Percentiles rank a stretch among this genome's conserved stretches.
Conservation (phyloP, 1,140 invertebrate genomes). For the Acyrthosiphon pisum region DNA sequence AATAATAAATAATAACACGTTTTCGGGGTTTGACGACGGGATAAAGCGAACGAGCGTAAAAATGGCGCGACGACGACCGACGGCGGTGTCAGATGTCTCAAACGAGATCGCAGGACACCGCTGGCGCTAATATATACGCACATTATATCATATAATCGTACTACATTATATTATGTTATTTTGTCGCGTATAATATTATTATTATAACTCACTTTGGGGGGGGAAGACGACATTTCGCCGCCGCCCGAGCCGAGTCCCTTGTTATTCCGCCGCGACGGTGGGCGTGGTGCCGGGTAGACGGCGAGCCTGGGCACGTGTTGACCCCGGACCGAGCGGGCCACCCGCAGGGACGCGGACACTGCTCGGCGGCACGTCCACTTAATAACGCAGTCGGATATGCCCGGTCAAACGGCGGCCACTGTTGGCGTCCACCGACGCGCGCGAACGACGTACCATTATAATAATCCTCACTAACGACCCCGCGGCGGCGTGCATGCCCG, state of each 20-base stretch:
- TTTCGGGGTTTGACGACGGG: background rate
- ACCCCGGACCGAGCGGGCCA: background rate
- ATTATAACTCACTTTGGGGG: conserved; percentile 54
- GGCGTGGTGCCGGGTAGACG: background rate
- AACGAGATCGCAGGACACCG: conserved; percentile 46
- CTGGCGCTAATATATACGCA: conserved; percentile 25
- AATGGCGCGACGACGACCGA: conserved; percentile 3
- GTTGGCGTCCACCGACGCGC: background rate
- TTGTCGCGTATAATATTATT: background rate
- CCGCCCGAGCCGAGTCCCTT: background rate
- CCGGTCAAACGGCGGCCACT: background rate
- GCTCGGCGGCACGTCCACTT: conserved; percentile 43
- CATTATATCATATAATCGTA: background rate
- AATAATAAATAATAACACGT: background rate
- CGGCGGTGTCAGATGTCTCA: conserved; percentile 66
- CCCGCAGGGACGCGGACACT: conserved; percentile 30
- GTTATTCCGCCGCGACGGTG: background rate
- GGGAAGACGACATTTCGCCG: background rate
- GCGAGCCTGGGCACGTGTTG: conserved; percentile 29
- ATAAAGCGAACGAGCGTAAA: background rate
- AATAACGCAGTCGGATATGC: background rate
- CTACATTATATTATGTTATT: no score
- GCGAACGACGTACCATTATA: background rate
- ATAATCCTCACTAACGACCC: background rate
- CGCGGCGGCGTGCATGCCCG: background rate